These are phyloP conservation scores for Neostethus bicornis DNA, from an alignment of 2,797 vertebrate species.

Conservation along the genomic window DNA sequence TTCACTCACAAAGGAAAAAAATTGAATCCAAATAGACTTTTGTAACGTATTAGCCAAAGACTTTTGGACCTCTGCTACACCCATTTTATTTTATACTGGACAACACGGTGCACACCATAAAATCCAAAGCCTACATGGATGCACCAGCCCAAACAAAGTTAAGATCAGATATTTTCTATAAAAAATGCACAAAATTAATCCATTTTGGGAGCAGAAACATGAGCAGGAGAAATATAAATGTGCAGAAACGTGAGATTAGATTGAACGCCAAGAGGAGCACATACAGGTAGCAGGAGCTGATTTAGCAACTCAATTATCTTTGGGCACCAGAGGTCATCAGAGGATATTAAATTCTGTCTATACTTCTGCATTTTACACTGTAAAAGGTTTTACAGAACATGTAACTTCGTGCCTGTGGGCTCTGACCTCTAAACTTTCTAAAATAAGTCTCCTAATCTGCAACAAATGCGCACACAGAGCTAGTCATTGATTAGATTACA, in stretches of 20 bases:
- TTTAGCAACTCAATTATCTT: conserved; percentile 66
- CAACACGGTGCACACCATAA: neutral
- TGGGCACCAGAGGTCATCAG: conserved; percentile 55
- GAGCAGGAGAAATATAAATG: conserved; percentile 27
- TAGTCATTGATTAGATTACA: conserved; percentile 65
- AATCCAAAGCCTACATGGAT: too few relatives aligned
- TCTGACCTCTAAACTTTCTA: conserved; percentile 31
- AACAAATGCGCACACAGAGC: conserved; percentile 50
- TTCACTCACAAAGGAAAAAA: too few relatives aligned
- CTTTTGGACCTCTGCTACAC: too few relatives aligned
- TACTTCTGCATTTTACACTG: conserved; percentile 53
- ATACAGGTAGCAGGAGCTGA: conserved; percentile 41
- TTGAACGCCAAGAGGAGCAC: conserved; percentile 46
- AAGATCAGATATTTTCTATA: too few relatives aligned
- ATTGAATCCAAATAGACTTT: too few relatives aligned
- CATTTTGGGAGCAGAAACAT: conserved; percentile 14
- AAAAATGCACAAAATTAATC: conserved; percentile 21
- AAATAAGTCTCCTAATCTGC: conserved; percentile 56
- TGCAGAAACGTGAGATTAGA: conserved; percentile 44
- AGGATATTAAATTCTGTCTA: conserved; percentile 69
- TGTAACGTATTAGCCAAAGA: too few relatives aligned
- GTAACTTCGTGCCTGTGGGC: conserved; percentile 16
- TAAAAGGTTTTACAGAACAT: conserved; percentile 32
- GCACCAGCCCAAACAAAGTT: too few relatives aligned
- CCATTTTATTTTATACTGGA: neutral